Evolutionary conservation across 2,113 vertebrate species (phyloP), one percentile per base, ranked within the genome.

Genomic region (Dryoscopus gambensis): DNA sequence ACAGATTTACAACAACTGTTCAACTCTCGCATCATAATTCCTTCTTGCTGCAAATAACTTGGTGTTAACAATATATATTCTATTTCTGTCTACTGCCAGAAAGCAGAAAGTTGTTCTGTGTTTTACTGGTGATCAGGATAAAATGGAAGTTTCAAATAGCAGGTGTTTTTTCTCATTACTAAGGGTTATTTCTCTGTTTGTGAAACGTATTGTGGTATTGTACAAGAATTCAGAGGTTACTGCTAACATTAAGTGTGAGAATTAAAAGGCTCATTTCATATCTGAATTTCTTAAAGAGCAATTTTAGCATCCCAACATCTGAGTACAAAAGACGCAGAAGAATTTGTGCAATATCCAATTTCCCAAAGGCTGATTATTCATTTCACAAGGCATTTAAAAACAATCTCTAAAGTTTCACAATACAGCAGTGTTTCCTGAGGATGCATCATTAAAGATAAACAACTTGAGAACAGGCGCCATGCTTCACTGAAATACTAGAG

Each of bases 371-470:
- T 88, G 39, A 56, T 56, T 84, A 52, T 87, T 74, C 35, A 71
- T 78, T 85, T 49, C 50, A 62, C 40, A 42, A 75, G 19, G 30
- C 11, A 37, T 68, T 89, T 95, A 60, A 63, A 92, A 97, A 63
- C 53, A 87, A 89, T 52, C 81, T 82, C 62, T 70, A 77, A 93
- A 91, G 42, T 93, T 89, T 97, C 78, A 93, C 33, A 93, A 70
- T 40, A 79, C 46, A 83, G 40, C 80, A 93, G 53, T 75, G 79
- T 96, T 98, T 97, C 91, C 65, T 44, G 50, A 93, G 28, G 50
- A 63, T 76, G 19, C 27, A 75, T 78, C 37, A 88, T 74, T 81
- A 91, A 93, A 94, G 42, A 80, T 74, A 97, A 97, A 97, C 95
- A 97, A 76, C 89, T 97, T 85, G 75, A 93, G 78, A 96, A 69